Evolutionary conservation across 1,140 invertebrate genomes (phyloP).

Genomic region (Zaprionus lachaisei): DNA sequence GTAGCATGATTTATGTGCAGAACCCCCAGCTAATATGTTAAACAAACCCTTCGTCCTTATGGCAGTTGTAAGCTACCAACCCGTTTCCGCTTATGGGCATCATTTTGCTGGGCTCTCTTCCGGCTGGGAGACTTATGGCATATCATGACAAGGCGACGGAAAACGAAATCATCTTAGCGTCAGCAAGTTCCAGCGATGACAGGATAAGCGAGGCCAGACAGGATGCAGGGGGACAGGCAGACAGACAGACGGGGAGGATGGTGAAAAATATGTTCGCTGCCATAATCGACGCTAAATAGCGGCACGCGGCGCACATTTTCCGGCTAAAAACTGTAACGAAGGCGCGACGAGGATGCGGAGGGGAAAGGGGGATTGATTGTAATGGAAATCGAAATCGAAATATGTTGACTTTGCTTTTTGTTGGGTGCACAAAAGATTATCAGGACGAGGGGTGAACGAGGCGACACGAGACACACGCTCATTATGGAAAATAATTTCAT

Average conservation of each 20-base stretch:
- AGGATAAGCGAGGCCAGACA: constrained; percentile 36
- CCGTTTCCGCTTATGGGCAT: constrained; percentile 21
- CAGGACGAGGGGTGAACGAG: constrained; percentile 16
- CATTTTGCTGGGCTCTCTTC: not conserved
- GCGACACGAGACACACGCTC: constrained; percentile 46
- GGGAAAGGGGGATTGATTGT: not conserved
- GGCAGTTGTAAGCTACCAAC: constrained; percentile 17
- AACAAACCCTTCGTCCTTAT: constrained; percentile 17
- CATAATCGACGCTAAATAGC: constrained; percentile 81
- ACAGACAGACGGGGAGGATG: constrained; percentile 32
- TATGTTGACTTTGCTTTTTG: constrained; percentile 68
- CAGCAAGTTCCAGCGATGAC: constrained; percentile 49
- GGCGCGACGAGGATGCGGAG: not conserved
- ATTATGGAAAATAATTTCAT: constrained; percentile 80
- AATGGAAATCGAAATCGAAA: constrained; percentile 23
- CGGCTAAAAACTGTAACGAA: constrained; percentile 47
- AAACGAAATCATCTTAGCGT: constrained; percentile 62
- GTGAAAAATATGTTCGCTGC: constrained; percentile 63
- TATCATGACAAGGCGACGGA: constrained; percentile 43
- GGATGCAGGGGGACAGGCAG: constrained; percentile 8
- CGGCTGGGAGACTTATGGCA: constrained; percentile 16
- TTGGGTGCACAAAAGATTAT: constrained; percentile 26
- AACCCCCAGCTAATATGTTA: constrained; percentile 5
- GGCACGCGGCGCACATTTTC: constrained; percentile 77
- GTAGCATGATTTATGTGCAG: not conserved